These are phyloP conservation scores for Apomyelois bistriatella DNA, from an alignment of 2,888 invertebrate species.

Conservation along the genomic window DNA sequence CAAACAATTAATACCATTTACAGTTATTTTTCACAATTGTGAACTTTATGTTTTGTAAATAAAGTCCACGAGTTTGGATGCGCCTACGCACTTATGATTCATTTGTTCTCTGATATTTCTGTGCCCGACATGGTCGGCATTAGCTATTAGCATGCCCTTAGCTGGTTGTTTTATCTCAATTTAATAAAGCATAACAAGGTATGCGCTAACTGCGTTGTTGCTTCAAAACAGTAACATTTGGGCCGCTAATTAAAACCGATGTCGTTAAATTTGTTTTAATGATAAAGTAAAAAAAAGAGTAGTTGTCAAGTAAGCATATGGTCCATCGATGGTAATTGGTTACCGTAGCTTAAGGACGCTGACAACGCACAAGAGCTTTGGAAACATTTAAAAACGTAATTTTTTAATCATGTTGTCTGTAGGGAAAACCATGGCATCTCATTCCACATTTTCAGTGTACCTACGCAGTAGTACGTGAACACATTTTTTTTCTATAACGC, in stretches of 20 bases:
- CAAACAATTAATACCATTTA: conserved; percentile 9
- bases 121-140: conserved; percentile 52
- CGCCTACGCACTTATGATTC: conserved; percentile 62
- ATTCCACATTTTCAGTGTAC: too few relatives aligned
- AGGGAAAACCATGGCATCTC: too few relatives aligned
- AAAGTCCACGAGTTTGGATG: conserved; percentile 16
- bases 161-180: conserved; percentile 45
- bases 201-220: conserved; percentile 23
- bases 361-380: background rate
- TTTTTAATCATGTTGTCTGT: too few relatives aligned
- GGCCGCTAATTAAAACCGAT: background rate
- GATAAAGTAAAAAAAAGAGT: background rate
- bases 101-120: conserved; percentile 24
- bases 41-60: conserved; percentile 11
- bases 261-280: background rate
- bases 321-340: too few relatives aligned
- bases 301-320: too few relatives aligned
- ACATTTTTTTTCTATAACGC: too few relatives aligned
- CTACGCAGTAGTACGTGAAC: too few relatives aligned
- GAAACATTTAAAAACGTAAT: background rate
- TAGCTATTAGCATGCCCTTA: conserved; percentile 65
- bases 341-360: too few relatives aligned
- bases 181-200: conserved; percentile 32
- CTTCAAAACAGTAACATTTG: conserved; percentile 21
- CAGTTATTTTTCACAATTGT: background rate